Evolutionary conservation across 2,113 vertebrate species (phyloP), one percentile per base, ranked within the genome.

Genomic region (Pseudorectes ferrugineus): DNA sequence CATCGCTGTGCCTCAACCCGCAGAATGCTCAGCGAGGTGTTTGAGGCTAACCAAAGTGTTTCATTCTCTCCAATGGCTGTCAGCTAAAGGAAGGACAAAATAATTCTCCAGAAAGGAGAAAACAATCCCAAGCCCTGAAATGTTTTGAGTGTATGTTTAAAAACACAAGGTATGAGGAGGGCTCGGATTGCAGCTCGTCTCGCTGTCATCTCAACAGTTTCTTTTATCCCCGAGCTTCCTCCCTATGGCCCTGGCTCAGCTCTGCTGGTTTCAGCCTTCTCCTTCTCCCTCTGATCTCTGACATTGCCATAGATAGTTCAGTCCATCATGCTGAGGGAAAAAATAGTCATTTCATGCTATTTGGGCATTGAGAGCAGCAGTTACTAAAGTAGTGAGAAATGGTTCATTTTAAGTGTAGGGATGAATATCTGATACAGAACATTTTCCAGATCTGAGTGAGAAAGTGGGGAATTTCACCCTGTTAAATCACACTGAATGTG

Each of bases 21-120:
- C 66, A 45, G 67, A 89, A 43, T 78, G 70, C 85, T 92, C 76
- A 66, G 87, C 49, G 33, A 93, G 88, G 82, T 95, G 92, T 88
- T 92, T 96, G 95, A 95, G 90, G 90, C 88, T 92, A 75, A 92
- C 72, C 90, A 74, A 90, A 93, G 82, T 90, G 76, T 90, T 93
- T 88, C 82, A 57, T 74, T 88, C 95, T 94, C 72, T 68, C 75
- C 82, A 85, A 18, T 2, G 12, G 28, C 88, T 95, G 92, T 96
- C 95, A 96, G 88, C 55, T 61, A 36, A 88, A 75, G 59, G 71
- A 92, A 96, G 84, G 93, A 90, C 88, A 93, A 92, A 95, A 85
- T 74, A 93, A 87, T 85, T 89, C 62, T 93, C 59, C 55, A 77
- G 45, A 84, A 92, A 57, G 65, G 31, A 94, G 85, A 83, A 92